Conservation (phyloP, 2,113 vertebrate genomes). For the Monopterus albus region DNA sequence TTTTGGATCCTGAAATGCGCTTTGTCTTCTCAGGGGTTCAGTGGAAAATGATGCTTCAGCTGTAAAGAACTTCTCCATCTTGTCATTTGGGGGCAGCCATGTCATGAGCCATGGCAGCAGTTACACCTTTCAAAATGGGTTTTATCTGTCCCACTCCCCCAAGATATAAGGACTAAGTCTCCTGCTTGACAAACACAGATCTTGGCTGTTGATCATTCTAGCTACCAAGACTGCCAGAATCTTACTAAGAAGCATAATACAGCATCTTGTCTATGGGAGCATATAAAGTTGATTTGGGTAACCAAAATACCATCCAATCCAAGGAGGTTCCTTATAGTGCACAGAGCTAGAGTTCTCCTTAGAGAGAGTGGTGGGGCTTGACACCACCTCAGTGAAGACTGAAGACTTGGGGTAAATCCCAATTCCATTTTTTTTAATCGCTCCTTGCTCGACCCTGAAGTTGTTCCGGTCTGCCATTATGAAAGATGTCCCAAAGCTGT, state of each 20-base stretch:
- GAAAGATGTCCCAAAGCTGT: too few species aligned
- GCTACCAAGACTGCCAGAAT: background rate
- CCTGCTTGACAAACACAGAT: background rate
- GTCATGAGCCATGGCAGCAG: background rate
- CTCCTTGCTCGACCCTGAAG: too few species aligned
- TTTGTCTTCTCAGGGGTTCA: background rate
- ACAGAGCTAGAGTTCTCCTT: background rate
- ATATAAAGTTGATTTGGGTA: background rate
- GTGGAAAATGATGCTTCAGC: background rate
- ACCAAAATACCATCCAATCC: background rate
- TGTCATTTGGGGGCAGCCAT: background rate
- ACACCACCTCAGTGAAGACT: slow-evolving; percentile 1
- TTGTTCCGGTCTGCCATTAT: too few species aligned
- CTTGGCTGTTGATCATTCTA: background rate
- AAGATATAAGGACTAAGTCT: background rate
- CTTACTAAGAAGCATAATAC: background rate
- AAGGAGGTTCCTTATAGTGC: background rate
- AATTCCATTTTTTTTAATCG: too few species aligned
- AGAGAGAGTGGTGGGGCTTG: background rate
- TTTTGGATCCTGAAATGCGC: background rate
- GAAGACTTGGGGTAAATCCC: too few species aligned
- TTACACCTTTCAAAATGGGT: background rate
- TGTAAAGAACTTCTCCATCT: background rate
- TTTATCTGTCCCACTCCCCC: background rate
- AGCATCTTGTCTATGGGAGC: background rate